These are phyloP conservation scores for Lysiphlebus fabarum DNA, from an alignment of 1,140 invertebrate genomes.

Conservation along the genomic window DNA sequence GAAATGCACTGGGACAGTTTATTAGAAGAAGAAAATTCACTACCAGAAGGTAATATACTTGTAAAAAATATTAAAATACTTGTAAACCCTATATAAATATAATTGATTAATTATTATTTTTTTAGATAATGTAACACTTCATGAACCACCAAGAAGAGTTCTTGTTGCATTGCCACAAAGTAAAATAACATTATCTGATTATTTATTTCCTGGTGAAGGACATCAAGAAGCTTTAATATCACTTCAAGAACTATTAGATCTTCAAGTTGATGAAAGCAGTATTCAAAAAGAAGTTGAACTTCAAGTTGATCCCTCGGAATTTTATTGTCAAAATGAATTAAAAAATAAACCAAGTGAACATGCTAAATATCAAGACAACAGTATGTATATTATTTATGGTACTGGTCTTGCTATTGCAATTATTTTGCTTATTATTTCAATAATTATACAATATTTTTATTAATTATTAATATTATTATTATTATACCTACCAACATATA, in stretches of 20 bases:
- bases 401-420: conserved; percentile 58
- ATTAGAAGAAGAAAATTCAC: conserved; percentile 71
- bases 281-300: conserved; percentile 67
- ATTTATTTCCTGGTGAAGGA: conserved; percentile 80
- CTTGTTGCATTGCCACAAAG: conserved; percentile 65
- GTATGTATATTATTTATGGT: conserved; percentile 59
- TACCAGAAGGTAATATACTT: conserved; percentile 59
- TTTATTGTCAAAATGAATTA: conserved; percentile 59
- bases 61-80: background rate
- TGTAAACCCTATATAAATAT: conserved; percentile 13
- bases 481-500: background rate
- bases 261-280: conserved; percentile 65
- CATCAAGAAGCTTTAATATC: conserved; percentile 70
- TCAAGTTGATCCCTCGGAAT: conserved; percentile 64
- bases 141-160: conserved; percentile 77
- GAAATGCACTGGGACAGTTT: conserved; percentile 84
- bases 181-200: conserved; percentile 73
- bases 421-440: conserved; percentile 59
- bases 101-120: conserved; percentile 14
- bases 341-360: conserved; percentile 54
- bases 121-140: conserved; percentile 65
- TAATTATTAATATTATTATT: conserved; percentile 21
- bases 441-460: conserved; percentile 56
- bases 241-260: conserved; percentile 70
- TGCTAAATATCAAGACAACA: conserved; percentile 52